Evolutionary conservation across 2,113 vertebrate species (phyloP), one percentile per base, ranked within the genome.

Genomic region (Nothocercus nigrocapillus): DNA sequence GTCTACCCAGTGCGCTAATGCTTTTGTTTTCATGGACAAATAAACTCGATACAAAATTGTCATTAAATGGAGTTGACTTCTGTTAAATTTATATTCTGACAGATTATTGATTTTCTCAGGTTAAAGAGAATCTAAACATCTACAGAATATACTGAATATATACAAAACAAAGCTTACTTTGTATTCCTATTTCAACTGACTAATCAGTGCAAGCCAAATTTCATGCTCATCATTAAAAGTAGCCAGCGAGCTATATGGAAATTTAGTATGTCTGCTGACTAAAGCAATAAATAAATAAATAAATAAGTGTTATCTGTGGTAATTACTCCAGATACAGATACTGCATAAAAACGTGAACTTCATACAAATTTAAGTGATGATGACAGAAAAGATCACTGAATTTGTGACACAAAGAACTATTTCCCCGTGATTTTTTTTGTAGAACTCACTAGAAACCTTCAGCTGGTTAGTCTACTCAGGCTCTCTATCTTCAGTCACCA

Each of bases 141-240:
- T 93, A 89, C 30, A 95, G 76, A 82, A 96, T 34, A 72, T 90
- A 92, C 91, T 58, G 11, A 81, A 61, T 90, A 54, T 77, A 88
- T 83, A 91, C 89, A 90, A 94, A 97, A 93, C 89, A 97, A 95
- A 64, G 79, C 67, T 96, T 95, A 94, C 82, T 97, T 97, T 91
- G 74, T 89, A 91, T 94, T 96, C 45, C 13, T 81, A 88, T 93
- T 36, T 97, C 94, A 67, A 90, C 58, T 94, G 62, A 30, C 47
- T 96, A 80, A 92, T 96, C 63, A 30, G 59, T 66, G 83, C 59
- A 96, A 96, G 80, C 20, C 68, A 96, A 89, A 97, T 96, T 95
- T 97, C 95, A 94, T 14, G 3, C 91, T 96, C 88, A 96, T 96
- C 84, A 97, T 25, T 72, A 56, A 62, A 53, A 88, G 54, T n/a